Percentiles rank a stretch among this genome's conserved stretches.
Evolutionary conservation across 2,888 invertebrate species (phyloP).

Genomic region (Hedychridium roseum): DNA sequence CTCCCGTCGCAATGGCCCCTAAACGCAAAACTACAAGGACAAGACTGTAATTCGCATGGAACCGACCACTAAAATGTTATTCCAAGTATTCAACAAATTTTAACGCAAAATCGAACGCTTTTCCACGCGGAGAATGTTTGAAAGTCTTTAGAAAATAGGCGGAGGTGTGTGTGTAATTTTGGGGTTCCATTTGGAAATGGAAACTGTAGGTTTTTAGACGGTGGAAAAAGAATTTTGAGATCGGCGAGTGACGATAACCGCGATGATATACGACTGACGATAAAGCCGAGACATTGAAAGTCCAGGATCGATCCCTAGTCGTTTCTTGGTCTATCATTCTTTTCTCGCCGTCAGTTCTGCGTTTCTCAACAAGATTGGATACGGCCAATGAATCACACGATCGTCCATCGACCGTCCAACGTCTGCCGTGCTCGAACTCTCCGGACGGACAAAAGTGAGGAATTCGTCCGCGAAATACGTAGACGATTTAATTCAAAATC

Average conservation of each 20-base stretch:
- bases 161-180: too few species aligned
- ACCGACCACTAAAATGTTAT: too few species aligned
- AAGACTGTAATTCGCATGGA: too few species aligned
- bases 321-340: constrained; percentile 43
- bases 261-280: constrained; percentile 61
- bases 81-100: too few species aligned
- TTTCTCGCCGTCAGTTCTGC: constrained; percentile 19
- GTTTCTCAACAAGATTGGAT: constrained; percentile 15
- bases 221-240: constrained; percentile 49
- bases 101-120: too few species aligned
- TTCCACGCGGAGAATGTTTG: too few species aligned
- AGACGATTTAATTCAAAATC: too few species aligned
- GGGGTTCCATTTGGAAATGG: neutral
- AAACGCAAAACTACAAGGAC: too few species aligned
- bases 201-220: neutral
- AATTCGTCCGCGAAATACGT: too few species aligned
- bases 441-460: too few species aligned
- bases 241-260: constrained; percentile 50
- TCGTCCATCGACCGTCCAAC: constrained; percentile 30
- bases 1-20: constrained; percentile 3
- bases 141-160: too few species aligned
- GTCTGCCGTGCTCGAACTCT: constrained; percentile 20
- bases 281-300: constrained; percentile 60
- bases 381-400: constrained; percentile 39
- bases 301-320: constrained; percentile 49